A percentile compares a stretch with the other conserved stretches of the same genome.
Evolutionary conservation across 53 echinoderm and acorn worm species (phyloP).

Genomic region (Paracentrotus lividus): DNA sequence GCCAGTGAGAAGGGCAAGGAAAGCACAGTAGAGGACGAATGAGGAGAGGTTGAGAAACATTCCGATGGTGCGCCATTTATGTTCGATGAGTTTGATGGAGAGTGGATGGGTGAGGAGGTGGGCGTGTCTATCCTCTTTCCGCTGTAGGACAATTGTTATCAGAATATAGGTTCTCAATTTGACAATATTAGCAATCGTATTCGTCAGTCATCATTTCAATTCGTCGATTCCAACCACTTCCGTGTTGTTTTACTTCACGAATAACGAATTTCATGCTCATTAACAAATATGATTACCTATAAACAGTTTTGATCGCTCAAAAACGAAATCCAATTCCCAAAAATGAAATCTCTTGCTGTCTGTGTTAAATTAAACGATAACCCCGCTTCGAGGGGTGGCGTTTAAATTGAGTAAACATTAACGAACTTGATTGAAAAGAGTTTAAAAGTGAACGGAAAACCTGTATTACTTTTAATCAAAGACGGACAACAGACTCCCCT

Average conservation of each 20-base stretch:
- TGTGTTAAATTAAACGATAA: too few relatives aligned
- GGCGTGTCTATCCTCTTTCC: background rate
- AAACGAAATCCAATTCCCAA: background rate
- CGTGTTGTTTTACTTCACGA: too few relatives aligned
- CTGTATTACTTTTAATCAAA: too few relatives aligned
- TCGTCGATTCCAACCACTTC: too few relatives aligned
- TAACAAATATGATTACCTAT: background rate
- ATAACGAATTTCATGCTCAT: background rate
- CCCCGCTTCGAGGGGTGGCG: too few relatives aligned
- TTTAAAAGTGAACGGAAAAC: too few relatives aligned
- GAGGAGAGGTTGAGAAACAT: background rate
- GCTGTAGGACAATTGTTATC: background rate
- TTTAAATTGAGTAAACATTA: too few relatives aligned
- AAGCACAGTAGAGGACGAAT: background rate
- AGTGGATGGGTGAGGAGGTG: background rate
- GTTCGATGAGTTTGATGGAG: conserved; percentile 30
- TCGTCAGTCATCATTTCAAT: too few relatives aligned
- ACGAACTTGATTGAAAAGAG: too few relatives aligned
- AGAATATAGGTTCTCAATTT: background rate
- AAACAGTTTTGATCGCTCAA: background rate
- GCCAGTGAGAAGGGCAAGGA: background rate
- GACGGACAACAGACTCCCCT: too few relatives aligned
- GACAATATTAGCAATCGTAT: background rate
- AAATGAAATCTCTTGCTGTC: too few relatives aligned
- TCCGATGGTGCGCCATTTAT: background rate